These are phyloP conservation scores for Stegophylla sp. DNA, from an alignment of 2,888 invertebrate genomes.

Conservation along the genomic window DNA sequence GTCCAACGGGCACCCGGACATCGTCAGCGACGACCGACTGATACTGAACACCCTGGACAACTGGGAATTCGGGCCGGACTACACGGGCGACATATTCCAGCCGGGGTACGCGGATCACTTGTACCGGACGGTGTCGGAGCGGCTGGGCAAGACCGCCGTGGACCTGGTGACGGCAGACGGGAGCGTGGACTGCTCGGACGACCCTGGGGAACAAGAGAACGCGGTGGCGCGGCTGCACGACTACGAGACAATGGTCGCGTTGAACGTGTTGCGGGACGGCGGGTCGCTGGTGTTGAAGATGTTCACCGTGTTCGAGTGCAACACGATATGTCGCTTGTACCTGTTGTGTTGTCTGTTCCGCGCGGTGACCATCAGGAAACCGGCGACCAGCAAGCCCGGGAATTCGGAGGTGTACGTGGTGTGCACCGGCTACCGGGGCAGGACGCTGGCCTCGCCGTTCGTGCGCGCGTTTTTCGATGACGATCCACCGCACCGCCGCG, in stretches of 20 bases:
- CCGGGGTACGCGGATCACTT: constrained; percentile 74
- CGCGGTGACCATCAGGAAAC: constrained; percentile 81
- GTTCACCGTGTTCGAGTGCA: constrained; percentile 86
- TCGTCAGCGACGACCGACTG: constrained; percentile 85
- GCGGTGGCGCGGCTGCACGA: constrained; percentile 80
- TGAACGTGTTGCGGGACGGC: constrained; percentile 66
- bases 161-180: constrained; percentile 87
- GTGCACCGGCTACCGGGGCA: constrained; percentile 69
- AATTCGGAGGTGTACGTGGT: constrained; percentile 92
- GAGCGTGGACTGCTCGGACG: constrained; percentile 84
- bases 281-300: constrained; percentile 86
- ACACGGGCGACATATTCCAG: constrained; percentile 83
- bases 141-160: constrained; percentile 33
- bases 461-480: background rate
- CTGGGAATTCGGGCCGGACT: constrained; percentile 88
- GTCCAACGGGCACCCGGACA: constrained; percentile 75
- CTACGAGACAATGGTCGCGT: constrained; percentile 70
- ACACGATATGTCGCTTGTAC: constrained; percentile 79
- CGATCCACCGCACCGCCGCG: background rate
- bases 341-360: constrained; percentile 79
- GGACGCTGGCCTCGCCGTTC: constrained; percentile 3
- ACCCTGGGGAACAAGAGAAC: constrained; percentile 86
- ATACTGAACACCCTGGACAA: constrained; percentile 77
- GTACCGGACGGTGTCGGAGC: background rate
- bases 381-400: constrained; percentile 88